phyloP scores from a whole-genome alignment of 1,140 invertebrate species.

The Tetramorium alpestre region DNA sequence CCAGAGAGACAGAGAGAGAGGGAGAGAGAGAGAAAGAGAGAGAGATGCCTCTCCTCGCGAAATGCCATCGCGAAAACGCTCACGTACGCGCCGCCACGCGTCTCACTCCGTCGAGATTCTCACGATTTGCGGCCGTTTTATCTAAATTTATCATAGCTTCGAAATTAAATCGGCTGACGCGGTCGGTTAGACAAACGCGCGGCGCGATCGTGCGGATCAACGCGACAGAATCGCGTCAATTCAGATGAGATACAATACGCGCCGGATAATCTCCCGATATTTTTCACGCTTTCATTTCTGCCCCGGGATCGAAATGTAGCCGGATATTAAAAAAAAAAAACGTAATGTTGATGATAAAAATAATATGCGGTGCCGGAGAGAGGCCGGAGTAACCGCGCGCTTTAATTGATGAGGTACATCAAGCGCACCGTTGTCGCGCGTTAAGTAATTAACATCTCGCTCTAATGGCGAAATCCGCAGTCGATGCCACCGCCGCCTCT shows the following conservation, averaged over 20 bases:
- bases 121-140: slow-evolving; percentile 29
- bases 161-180: slow-evolving; percentile 36
- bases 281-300: not conserved
- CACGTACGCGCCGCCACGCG: not conserved
- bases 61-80: slow-evolving; percentile 55
- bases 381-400: not conserved
- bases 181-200: slow-evolving; percentile 20
- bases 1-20: not conserved
- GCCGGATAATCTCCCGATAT: not conserved
- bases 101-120: not conserved
- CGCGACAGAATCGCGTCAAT: slow-evolving; percentile 27
- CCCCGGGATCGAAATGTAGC: not conserved
- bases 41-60: slow-evolving; percentile 50
- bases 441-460: slow-evolving; percentile 23
- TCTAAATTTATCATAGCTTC: slow-evolving; percentile 55
- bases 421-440: not conserved
- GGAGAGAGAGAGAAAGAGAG: not conserved
- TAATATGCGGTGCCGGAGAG: not conserved
- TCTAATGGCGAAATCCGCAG: not conserved
- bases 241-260: not conserved
- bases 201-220: not conserved
- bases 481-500: not conserved
- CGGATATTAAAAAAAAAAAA: not conserved
- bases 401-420: slow-evolving; percentile 11
- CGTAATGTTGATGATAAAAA: not conserved